Conservation (phyloP, 2,888 invertebrate species). For the Lagria hirta region DNA sequence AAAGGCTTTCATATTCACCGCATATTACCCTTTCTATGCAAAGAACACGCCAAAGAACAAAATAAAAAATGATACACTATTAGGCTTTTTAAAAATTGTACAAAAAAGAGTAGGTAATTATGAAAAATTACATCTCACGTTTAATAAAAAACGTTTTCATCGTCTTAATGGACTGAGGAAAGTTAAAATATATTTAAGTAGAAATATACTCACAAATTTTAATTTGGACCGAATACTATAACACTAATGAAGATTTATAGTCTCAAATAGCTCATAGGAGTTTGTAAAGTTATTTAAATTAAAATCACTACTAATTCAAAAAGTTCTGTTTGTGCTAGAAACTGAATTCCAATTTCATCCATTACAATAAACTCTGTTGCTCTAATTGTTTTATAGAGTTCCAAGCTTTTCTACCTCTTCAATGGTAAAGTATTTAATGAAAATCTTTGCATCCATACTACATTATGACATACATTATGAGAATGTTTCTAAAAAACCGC, state of each 20-base stretch:
- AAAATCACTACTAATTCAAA: slow-evolving; percentile 2
- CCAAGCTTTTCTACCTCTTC: too few relatives aligned
- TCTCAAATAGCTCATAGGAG: slow-evolving; percentile 7
- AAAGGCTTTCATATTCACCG: too few relatives aligned
- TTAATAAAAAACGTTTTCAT: slow-evolving; percentile 16
- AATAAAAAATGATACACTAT: neutral
- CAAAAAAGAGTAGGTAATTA: slow-evolving; percentile 21
- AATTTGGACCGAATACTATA: slow-evolving; percentile 22
- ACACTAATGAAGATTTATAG: slow-evolving; percentile 24
- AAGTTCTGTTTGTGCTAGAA: too few relatives aligned
- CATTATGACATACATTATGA: too few relatives aligned
- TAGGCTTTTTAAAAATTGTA: slow-evolving; percentile 4
- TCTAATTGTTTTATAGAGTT: too few relatives aligned
- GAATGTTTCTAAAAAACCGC: too few relatives aligned
- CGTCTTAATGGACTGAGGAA: slow-evolving; percentile 18
- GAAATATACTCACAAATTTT: slow-evolving; percentile 21
- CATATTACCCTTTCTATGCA: too few relatives aligned
- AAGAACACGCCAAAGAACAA: too few relatives aligned
- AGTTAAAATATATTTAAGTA: slow-evolving; percentile 13
- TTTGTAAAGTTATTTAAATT: slow-evolving; percentile 11
- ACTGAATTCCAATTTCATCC: too few relatives aligned
- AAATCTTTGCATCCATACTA: too few relatives aligned
- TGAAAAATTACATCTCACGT: slow-evolving; percentile 19
- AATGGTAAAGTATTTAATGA: too few relatives aligned
- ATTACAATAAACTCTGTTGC: too few relatives aligned